Evolutionary conservation across 2,888 invertebrate genomes (phyloP), one percentile per base, ranked within the genome.

Genomic region (Dioctria linearis): DNA sequence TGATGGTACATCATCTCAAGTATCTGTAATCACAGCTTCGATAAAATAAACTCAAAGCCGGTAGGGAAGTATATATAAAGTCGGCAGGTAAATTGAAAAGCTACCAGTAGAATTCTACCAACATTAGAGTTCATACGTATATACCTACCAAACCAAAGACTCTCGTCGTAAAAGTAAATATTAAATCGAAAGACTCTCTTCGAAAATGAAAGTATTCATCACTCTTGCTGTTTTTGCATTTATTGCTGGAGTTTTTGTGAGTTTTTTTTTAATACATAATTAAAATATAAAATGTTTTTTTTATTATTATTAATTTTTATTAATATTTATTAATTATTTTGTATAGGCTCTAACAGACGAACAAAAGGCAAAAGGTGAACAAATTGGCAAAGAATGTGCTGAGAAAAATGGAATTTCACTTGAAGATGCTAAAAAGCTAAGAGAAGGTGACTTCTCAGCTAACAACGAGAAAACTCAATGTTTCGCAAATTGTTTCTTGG

Each of bases 401-500:
- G 78, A 83, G 11, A 82, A 86, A 80, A 85, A 85, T 69, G 85
- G 84, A 6, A 39, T 84, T 42, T 83, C 83, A 65, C 84, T 85
- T 80, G 86, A 86, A 3, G 86, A 85, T 59, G 86, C 85, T 0
- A 5, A 61, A 3, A 83, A 84, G 11, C 6, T 88, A 65, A 85
- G 83, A 4, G 78, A 71, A 0, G 87, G 86, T 5, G 85, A 86
- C 3, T 86, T 85, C 4, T 81, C 83, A 0, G 83, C 84, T 51
- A 76, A 51, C 4, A 84, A 85, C 78, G 81, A 80, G 0, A 85
- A 84, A 71, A 39, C 84, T 3, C 86, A 88, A 81, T 88, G 88
- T 80, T 87, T 88, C 57, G 81, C 85, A 49, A 86, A 86, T 54
- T 88, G 88, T 37, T 86, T 88, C 84, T 83, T 88, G 71, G 87